phyloP scores from a whole-genome alignment of 2,888 invertebrate genomes.

The Spisula solida region DNA sequence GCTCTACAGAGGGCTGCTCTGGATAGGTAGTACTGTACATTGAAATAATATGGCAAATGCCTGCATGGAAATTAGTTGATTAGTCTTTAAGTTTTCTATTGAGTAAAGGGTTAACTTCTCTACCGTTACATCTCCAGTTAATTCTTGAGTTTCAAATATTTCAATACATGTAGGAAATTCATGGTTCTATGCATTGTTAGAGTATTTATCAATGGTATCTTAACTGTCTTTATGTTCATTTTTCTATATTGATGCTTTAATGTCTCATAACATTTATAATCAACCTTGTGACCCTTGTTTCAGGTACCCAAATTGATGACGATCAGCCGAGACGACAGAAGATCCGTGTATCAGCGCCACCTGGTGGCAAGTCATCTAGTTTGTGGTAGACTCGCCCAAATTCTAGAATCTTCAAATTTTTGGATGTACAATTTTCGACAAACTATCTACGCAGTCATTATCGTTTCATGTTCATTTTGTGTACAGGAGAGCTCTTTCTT shows the following conservation, averaged over 20 bases:
- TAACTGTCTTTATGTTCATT: background rate
- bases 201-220: background rate
- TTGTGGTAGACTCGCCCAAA: conserved; percentile 74
- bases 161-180: too few relatives aligned
- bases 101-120: too few relatives aligned
- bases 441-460: conserved; percentile 19
- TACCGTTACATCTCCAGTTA: too few relatives aligned
- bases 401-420: conserved; percentile 46
- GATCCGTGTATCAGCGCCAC: conserved; percentile 84
- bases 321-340: conserved; percentile 78
- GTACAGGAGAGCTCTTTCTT: background rate
- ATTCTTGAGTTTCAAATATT: too few relatives aligned
- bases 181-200: too few relatives aligned
- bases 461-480: conserved; percentile 12
- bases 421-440: conserved; percentile 41
- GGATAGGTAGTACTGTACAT: too few relatives aligned
- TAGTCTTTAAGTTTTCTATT: too few relatives aligned
- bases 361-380: conserved; percentile 84
- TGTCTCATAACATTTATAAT: background rate
- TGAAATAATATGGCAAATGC: too few relatives aligned
- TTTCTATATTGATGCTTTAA: background rate
- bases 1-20: too few relatives aligned
- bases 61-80: too few relatives aligned
- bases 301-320: conserved; percentile 90
- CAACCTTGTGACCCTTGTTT: conserved; percentile 36